Evolutionary conservation across 2,888 invertebrate species (phyloP), one percentile per base, ranked within the genome.

Genomic region (Orchestes rusci): DNA sequence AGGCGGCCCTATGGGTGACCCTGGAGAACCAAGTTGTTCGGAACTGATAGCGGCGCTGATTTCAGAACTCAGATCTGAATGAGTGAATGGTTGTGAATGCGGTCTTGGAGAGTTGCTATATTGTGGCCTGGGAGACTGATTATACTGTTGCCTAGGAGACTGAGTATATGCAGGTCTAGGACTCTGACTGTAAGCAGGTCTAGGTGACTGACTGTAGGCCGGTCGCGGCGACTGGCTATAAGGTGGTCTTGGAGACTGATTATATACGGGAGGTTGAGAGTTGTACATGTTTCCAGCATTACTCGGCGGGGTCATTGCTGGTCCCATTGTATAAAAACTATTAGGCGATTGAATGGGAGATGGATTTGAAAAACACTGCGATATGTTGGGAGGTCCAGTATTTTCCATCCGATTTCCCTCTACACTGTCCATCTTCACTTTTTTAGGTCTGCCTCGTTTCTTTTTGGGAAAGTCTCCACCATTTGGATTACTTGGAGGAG

Each of bases 401-500:
- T 64, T 64, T 48, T 64, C 62, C 28, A 72, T 50, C 38, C 59
- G 53, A 37, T 59, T 55, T 39, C 23, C 23, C 62, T 76, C 76
- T 54, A 72, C 73, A 55, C 76, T 78, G 60, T 80, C 79, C 36
- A 79, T 75, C 51, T 84, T 77, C 13, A 88, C 80, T 70, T 91
- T 92, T 70, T 91, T 91, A 49, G 91, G 90, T 49, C 90, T 74
- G 15, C 91, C 90, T 17, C 91, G 71, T 63, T 91, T 90, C 69
- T 91, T 91, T 71, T 90, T 90, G 50, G 85, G 82, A 50, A 83
- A 79, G 63, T 77, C 77, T 30, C 47, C 47, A 51, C 71, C 73
- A 59, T 71, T 73, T 23, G 7, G 7, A 10, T 23, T 23, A 52
- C 59, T 62, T 58, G 52, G 60, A 49, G 61, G 59, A 31, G 62